Evolutionary conservation across 1,140 invertebrate species (phyloP).

Genomic region (Branchinecta lynchi): DNA sequence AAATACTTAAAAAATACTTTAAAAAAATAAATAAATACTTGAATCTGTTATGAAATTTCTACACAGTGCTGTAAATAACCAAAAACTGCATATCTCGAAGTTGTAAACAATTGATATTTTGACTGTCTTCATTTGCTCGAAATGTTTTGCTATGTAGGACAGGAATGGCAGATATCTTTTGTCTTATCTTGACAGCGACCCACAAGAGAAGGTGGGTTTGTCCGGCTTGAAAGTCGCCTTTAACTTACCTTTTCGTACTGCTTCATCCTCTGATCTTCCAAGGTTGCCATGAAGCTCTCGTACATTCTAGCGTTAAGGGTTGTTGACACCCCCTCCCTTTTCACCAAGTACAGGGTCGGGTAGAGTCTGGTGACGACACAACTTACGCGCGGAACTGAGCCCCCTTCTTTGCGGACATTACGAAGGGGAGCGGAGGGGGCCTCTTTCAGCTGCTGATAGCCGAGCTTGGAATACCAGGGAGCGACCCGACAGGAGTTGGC

Average conservation of each 20-base stretch:
- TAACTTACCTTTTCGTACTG: background rate
- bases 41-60: too few species aligned
- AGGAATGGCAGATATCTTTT: too few species aligned
- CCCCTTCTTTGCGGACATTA: background rate
- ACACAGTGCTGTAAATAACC: too few species aligned
- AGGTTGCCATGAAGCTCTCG: background rate
- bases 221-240: too few species aligned
- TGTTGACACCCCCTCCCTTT: background rate
- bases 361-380: background rate
- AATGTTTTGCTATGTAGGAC: too few species aligned
- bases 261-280: background rate
- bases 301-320: background rate
- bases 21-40: too few species aligned
- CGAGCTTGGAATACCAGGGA: background rate
- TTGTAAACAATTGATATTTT: too few species aligned
- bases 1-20: too few species aligned
- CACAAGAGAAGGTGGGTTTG: too few species aligned
- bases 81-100: too few species aligned
- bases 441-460: background rate
- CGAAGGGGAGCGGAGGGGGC: background rate
- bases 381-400: background rate
- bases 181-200: too few species aligned
- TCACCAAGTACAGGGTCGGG: background rate
- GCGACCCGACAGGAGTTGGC: background rate
- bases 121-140: too few species aligned